phyloP scores from a whole-genome alignment of 1,140 invertebrate genomes.

The Drosophila biarmipes region DNA sequence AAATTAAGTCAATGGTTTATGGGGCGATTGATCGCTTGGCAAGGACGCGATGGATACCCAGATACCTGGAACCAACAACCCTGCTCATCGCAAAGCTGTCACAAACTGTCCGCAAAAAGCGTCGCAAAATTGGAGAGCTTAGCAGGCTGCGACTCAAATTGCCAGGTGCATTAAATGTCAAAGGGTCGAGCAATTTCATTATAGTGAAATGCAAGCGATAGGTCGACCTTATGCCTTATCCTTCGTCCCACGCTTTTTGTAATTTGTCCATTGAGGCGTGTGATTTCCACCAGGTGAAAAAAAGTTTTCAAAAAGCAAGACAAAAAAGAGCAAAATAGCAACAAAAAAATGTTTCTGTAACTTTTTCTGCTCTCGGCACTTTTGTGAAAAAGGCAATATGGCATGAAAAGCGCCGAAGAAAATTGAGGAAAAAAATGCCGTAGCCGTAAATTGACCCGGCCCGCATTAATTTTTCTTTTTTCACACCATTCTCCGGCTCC shows the following conservation, averaged over 20 bases:
- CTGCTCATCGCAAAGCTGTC: slow-evolving; percentile 24
- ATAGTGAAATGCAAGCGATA: slow-evolving; percentile 34
- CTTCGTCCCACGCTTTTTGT: slow-evolving; percentile 29
- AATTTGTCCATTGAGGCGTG: slow-evolving; percentile 57
- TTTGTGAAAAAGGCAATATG: slow-evolving; percentile 23
- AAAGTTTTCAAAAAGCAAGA: neutral
- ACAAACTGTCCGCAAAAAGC: slow-evolving; percentile 10
- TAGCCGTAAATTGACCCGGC: neutral
- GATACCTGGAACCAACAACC: slow-evolving; percentile 10
- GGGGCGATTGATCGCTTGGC: slow-evolving; percentile 38
- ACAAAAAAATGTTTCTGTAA: slow-evolving; percentile 15
- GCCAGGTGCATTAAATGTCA: slow-evolving; percentile 59
- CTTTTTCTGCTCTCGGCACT: slow-evolving; percentile 27
- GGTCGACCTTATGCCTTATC: slow-evolving; percentile 4
- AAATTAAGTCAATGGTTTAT: slow-evolving; percentile 50
- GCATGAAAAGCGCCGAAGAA: slow-evolving; percentile 5
- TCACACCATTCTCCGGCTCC: slow-evolving; percentile 4
- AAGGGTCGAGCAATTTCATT: slow-evolving; percentile 53
- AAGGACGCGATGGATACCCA: slow-evolving; percentile 2
- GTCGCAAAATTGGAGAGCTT: slow-evolving; percentile 9
- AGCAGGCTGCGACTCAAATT: slow-evolving; percentile 36
- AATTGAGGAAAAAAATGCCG: neutral
- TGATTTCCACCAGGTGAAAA: slow-evolving; percentile 57
- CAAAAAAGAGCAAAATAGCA: slow-evolving; percentile 3
- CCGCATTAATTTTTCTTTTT: slow-evolving; percentile 20